Evolutionary conservation across 2,113 vertebrate genomes (phyloP).

Genomic region (Azemiops feae): DNA sequence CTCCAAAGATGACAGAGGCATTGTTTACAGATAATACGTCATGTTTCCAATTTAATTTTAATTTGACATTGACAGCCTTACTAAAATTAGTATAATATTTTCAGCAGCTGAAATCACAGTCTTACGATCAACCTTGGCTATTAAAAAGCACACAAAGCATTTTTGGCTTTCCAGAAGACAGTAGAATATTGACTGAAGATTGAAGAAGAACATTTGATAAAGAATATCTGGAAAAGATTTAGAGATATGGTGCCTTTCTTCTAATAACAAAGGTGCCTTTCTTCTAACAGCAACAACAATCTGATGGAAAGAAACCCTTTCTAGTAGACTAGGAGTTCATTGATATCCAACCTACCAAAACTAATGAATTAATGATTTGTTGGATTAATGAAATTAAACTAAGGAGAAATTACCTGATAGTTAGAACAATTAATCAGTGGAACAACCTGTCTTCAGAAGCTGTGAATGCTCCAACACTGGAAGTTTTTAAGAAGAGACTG

Average conservation of each 20-base stretch:
- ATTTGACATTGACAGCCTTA: slow-evolving; percentile 44
- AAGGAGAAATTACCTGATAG: too few relatives aligned
- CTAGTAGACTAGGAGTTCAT: not conserved
- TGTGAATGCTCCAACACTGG: too few relatives aligned
- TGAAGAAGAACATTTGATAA: slow-evolving; percentile 44
- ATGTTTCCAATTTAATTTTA: slow-evolving; percentile 59
- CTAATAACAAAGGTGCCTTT: not conserved
- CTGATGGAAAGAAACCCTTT: not conserved
- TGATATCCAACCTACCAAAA: not conserved
- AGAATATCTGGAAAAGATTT: slow-evolving; percentile 32
- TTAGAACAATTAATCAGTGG: too few relatives aligned
- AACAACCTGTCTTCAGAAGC: too few relatives aligned
- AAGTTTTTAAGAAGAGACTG: too few relatives aligned
- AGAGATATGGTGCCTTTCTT: slow-evolving; percentile 25
- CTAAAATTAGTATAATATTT: slow-evolving; percentile 60
- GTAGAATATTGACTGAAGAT: slow-evolving; percentile 52
- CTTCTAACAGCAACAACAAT: not conserved
- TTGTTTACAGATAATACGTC: slow-evolving; percentile 67
- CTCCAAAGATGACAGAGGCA: slow-evolving; percentile 56
- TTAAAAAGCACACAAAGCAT: slow-evolving; percentile 48
- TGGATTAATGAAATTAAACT: too few relatives aligned
- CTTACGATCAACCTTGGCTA: slow-evolving; percentile 39
- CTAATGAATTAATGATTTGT: not conserved
- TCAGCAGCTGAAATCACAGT: not conserved
- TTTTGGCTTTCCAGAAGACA: slow-evolving; percentile 47